Evolutionary conservation across 2,113 vertebrate genomes (phyloP), one percentile per base, ranked within the genome.

Genomic region (Ameiurus melas): DNA sequence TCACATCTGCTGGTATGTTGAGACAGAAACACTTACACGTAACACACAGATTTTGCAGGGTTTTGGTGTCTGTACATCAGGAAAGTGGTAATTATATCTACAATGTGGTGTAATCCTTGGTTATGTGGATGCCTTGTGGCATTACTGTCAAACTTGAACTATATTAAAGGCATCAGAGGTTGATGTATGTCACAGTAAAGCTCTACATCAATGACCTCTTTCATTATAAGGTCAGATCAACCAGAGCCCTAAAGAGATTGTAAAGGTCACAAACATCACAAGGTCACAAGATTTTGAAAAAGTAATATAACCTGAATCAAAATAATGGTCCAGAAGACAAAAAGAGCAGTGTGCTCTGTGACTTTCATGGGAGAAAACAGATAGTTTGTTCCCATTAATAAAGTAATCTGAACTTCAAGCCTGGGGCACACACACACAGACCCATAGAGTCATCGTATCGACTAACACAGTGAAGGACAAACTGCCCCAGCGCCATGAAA

Each of bases 381-480:
- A 75, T 27, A 25, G 84, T 71, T 60, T 81, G 66, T 83, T 86
- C 85, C 71, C 22, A 27, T 81, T 70, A 87, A 86, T 80, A 33
- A 83, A 17, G 75, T 88, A 62, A 81, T 85, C 36, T 81, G 75
- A 87, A 87, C 85, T 85, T 89, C 60, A 79, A 89, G 85, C 70
- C 43, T 71, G 33, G n/a, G 82, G 51, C 66, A 60, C 70, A 47
- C 14, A 78, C 55, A 60, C 84, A 84, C 68, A 60, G 25, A 47
- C 14, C 62, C 53, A 60, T 33, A 30, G 3, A 33, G 22, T 5
- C 66, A 71, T 17, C 22, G n/a, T 86, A 86, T 86, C 70, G 43
- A 80, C 66, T 66, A 55, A 75, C 66, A 60, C 36, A 25, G 33
- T 39, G 47, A 89, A 79, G 64, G 80, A 89, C 64, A 86, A 53